Evolutionary conservation across 2,113 vertebrate genomes (phyloP).

Genomic region (Indri indri): DNA sequence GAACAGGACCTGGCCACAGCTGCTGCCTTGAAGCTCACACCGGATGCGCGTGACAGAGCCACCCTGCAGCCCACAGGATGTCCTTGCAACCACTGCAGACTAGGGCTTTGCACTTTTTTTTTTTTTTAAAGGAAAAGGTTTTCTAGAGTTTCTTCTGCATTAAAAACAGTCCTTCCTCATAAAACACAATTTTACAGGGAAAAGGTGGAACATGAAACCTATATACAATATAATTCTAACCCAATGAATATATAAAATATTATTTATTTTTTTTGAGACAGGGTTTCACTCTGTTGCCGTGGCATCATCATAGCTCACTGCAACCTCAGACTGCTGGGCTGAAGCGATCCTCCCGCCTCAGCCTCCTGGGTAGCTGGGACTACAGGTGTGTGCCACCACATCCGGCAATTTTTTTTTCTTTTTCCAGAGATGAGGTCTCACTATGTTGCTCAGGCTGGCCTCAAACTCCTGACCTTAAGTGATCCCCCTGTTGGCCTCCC

Average conservation of each 20-base stretch:
- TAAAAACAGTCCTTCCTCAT: neutral
- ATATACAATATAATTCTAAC: neutral
- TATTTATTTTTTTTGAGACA: no score
- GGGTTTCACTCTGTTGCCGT: no score
- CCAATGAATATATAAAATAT: neutral
- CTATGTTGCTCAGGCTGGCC: no score
- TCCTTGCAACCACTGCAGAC: neutral
- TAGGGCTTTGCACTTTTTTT: neutral
- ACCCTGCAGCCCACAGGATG: neutral
- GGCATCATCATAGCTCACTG: no score
- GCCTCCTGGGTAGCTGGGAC: no score
- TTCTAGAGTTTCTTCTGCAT: conserved; percentile 41
- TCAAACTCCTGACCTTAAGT: no score
- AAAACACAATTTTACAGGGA: neutral
- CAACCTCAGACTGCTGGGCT: no score
- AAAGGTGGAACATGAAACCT: neutral
- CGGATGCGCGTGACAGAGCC: neutral
- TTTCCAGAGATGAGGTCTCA: no score
- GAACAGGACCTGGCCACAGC: neutral
- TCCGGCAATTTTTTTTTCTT: no score
- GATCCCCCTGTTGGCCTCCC: no score
- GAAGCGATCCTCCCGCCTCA: no score
- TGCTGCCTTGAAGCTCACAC: neutral
- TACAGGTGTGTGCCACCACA: no score
- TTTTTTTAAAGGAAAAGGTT: neutral